phyloP scores from a whole-genome alignment of 2,888 invertebrate species.

The Reticulitermes lucifugus region DNA sequence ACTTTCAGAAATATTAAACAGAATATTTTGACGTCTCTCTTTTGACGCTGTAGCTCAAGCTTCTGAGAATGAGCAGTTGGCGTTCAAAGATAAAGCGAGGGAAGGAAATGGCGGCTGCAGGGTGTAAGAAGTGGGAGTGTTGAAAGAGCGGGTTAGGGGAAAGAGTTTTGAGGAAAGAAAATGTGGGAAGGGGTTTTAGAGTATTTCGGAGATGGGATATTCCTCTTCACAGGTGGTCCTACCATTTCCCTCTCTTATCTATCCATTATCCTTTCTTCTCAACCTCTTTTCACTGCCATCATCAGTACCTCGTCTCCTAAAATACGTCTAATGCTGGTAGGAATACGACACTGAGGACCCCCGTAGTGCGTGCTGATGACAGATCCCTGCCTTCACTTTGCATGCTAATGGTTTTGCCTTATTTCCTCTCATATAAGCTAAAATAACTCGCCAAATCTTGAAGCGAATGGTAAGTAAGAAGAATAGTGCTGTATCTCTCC shows the following conservation, averaged over 20 bases:
- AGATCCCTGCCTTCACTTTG: neutral
- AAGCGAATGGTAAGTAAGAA: too few species aligned
- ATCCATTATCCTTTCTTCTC: neutral
- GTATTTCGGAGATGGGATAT: constrained; percentile 19
- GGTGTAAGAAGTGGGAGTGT: neutral
- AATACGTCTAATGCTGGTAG: neutral
- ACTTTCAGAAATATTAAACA: neutral
- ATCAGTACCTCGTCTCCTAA: neutral
- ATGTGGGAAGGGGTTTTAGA: constrained; percentile 27
- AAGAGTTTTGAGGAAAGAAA: neutral
- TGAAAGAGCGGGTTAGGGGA: neutral
- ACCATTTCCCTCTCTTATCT: constrained; percentile 34
- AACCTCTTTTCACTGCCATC: neutral
- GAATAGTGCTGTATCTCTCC: too few species aligned
- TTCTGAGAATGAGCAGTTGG: too few species aligned
- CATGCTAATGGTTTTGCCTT: neutral
- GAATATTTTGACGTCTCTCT: neutral
- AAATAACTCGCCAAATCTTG: too few species aligned
- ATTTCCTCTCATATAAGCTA: neutral
- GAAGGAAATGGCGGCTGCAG: neutral
- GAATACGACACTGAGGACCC: neutral
- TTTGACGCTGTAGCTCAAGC: neutral
- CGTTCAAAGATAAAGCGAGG: neutral
- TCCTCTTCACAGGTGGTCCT: constrained; percentile 32
- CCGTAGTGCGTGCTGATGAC: neutral